Base-by-base conservation (phyloP, 2,888 invertebrate genomes). In the Stomorhina lunata region DNA sequence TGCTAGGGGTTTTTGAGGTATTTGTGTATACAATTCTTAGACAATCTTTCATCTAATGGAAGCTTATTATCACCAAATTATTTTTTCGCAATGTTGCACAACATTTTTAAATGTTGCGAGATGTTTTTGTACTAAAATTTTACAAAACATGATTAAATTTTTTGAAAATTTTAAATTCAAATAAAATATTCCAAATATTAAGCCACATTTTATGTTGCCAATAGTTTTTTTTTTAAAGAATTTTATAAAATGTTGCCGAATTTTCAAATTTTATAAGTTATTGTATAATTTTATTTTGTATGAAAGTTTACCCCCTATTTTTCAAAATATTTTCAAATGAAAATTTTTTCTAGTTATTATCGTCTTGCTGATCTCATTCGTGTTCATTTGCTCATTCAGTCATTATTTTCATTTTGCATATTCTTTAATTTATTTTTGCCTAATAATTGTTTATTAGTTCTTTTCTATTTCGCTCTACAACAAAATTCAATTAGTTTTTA, bases 361-460 rank as follows among this genome's bases (percentile, higher is more conserved):
- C 27, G 55, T 29, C 17, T 48, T 34, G 75, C 27, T 76, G 75
- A 76, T 76, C 57, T 66, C 48, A 76, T 66, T 27, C 45, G n/a
- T 72, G 1, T 48, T 66, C 48, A 76, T 66, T 27, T 34, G n/a
- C 61, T 4, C 32, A 25, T n/a, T 45, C 27, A 17, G 22, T 17
- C 25, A 15, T 25, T 59, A 59, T 20, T 50, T 50, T 59, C 12
- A 9, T 27, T 61, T 50, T 48, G 29, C 20, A 40, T 27, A 40
- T 32, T 43, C 22, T 57, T 22, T 9, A 22, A 59, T 45, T 61
- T 63, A 22, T 73, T 63, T 53, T 37, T n/a, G n/a, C 10, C 9
- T 32, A 40, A 57, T 27, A 27, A 66, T 75, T 75, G 43, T 66
- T 66, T 57, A 17, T 57, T 66, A n/a, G n/a, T 34, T 66, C 57